These are phyloP conservation scores for Numida meleagris DNA, from an alignment of 2,113 vertebrate species.

Conservation along the genomic window DNA sequence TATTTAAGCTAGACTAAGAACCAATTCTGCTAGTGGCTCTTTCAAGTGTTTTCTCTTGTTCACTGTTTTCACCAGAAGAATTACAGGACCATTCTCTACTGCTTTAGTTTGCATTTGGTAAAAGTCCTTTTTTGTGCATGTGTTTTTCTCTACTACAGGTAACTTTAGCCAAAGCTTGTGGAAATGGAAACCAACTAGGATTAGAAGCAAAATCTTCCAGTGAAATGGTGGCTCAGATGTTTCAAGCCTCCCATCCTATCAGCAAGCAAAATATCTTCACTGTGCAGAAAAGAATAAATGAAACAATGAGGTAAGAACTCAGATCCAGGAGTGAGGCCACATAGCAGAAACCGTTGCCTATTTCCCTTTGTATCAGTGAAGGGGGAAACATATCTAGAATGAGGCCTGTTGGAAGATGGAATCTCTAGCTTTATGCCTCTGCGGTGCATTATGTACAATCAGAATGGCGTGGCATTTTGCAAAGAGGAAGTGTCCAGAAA, in stretches of 20 bases:
- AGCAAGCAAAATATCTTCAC: conserved; percentile 77
- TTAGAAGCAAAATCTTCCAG: conserved; percentile 81
- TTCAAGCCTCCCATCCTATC: conserved; percentile 78
- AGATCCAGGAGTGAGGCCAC: not conserved
- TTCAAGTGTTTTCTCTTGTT: not conserved
- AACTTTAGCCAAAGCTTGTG: conserved; percentile 90
- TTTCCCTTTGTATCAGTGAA: not conserved
- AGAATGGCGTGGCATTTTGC: not conserved
- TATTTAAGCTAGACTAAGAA: not conserved
- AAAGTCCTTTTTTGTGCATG: not conserved
- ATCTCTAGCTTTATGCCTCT: not conserved
- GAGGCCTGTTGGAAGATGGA: not conserved
- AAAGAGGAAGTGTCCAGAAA: not conserved
- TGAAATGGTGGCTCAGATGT: conserved; percentile 87
- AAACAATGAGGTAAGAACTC: conserved; percentile 91
- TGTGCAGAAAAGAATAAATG: conserved; percentile 89
- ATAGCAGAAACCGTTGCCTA: not conserved
- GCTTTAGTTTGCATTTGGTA: not conserved
- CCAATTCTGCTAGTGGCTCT: not conserved
- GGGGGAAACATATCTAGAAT: not conserved
- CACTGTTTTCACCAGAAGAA: not conserved
- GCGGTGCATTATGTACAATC: not conserved
- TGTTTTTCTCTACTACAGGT: conserved; percentile 67
- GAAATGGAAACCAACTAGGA: conserved; percentile 84
- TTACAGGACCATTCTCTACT: not conserved